Conservation (phyloP, 1,140 invertebrate genomes). For the Teleopsis dalmanni region DNA sequence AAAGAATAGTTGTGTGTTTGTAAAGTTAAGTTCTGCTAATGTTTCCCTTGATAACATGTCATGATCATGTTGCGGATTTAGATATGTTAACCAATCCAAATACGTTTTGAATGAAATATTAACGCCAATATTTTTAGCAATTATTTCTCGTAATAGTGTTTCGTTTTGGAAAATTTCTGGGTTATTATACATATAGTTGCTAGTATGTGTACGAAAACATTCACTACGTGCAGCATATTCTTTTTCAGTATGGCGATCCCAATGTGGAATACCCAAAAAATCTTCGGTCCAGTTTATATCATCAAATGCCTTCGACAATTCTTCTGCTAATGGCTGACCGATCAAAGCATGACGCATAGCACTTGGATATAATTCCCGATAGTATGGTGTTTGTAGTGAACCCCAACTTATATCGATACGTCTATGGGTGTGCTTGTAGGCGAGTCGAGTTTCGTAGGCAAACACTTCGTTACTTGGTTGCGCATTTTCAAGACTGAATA, state of each 20-base stretch:
- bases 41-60: conserved; percentile 23
- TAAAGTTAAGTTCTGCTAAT: conserved; percentile 25
- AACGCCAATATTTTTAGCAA: conserved; percentile 56
- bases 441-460: conserved; percentile 24
- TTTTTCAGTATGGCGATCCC: conserved; percentile 85
- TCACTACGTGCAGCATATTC: conserved; percentile 79
- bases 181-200: conserved; percentile 25
- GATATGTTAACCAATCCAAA: conserved; percentile 31
- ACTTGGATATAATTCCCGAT: conserved; percentile 76
- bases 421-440: conserved; percentile 73
- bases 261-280: conserved; percentile 57
- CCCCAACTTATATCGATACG: conserved; percentile 94
- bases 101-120: conserved; percentile 54
- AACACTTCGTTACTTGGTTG: conserved; percentile 31
- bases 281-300: conserved; percentile 93
- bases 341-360: conserved; percentile 91
- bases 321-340: conserved; percentile 88
- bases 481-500: no score
- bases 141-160: conserved; percentile 58
- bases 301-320: conserved; percentile 89
- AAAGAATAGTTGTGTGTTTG: conserved; percentile 62
- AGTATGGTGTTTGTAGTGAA: conserved; percentile 88
- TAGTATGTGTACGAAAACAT: conserved; percentile 89
- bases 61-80: conserved; percentile 32
- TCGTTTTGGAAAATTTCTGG: conserved; percentile 49